Base-by-base conservation (phyloP, 1,140 invertebrate species). In the Apis laboriosa region DNA sequence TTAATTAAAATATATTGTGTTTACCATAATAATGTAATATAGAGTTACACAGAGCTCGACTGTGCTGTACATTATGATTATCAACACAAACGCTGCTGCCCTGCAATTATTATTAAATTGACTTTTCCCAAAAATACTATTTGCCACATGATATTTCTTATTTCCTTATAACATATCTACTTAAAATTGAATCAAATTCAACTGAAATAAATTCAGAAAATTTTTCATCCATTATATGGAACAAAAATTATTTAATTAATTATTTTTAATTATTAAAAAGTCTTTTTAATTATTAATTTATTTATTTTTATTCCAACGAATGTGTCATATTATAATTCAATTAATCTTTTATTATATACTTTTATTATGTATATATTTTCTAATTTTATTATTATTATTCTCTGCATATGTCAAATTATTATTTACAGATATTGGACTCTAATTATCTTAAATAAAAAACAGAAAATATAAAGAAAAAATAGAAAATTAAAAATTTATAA, bases 11-110 rank as follows among this genome's bases (percentile, higher is more conserved):
- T 81, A 92, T 89, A 91, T 92, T 93, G 89, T 93, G 92, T 93
- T 93, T 92, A 92, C 84, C 86, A 89, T 91, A 89, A 92, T 88
- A 88, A 92, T 93, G 92, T 93, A 93, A 93, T 92, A 93, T 92
- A 93, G 87, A 90, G 89, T 91, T 92, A 91, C 84, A 88, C 72
- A 71, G 75, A 86, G 49, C 24, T 64, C 24, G 28, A 84, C 51
- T 80, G 75, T 88, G 80, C 80, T 86, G 85, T 84, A 80, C 83
- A 76, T 85, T 85, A 67, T 74, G 56, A 84, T 81, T 76, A 74
- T 76, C 56, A 71, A 84, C 72, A 75, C n/a, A 34, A 83, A 78
- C 34, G 67, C 67, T 64, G 78, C 73, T 75, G 72, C 58, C 79
- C 79, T 84, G 53, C 64, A 76, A 84, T 84, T 81, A 81, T 84